Conservation (phyloP, 2,797 vertebrate genomes). For the Myotis myotis region DNA sequence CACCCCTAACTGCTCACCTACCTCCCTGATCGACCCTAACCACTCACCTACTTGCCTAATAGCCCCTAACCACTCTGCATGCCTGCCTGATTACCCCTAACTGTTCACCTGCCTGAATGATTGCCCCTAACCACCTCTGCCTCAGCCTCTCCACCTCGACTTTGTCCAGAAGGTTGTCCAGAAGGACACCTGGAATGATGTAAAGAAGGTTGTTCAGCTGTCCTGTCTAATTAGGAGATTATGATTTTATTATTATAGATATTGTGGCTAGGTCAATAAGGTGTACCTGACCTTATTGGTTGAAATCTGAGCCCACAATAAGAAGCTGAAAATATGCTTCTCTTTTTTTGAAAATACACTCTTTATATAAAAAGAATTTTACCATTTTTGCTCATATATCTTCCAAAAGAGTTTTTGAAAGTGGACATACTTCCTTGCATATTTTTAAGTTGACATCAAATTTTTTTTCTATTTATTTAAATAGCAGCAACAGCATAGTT, state of each 20-base stretch:
- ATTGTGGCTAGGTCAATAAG: not conserved
- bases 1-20: too few relatives aligned
- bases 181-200: too few relatives aligned
- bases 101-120: too few relatives aligned
- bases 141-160: rapidly evolving
- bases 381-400: not conserved
- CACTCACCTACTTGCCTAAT: too few relatives aligned
- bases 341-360: not conserved
- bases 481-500: not conserved
- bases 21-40: too few relatives aligned
- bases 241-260: not conserved
- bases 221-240: too few relatives aligned
- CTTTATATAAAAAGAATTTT: too few relatives aligned
- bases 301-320: not conserved
- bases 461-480: not conserved
- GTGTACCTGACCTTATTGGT: not conserved
- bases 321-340: not conserved
- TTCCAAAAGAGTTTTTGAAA: not conserved
- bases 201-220: too few relatives aligned
- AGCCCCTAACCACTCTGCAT: too few relatives aligned
- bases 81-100: too few relatives aligned
- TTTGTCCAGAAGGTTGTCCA: too few relatives aligned
- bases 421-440: not conserved
- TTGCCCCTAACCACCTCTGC: too few relatives aligned
- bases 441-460: not conserved